Conservation (phyloP, 2,797 vertebrate species). For the Poecilia wingei region DNA sequence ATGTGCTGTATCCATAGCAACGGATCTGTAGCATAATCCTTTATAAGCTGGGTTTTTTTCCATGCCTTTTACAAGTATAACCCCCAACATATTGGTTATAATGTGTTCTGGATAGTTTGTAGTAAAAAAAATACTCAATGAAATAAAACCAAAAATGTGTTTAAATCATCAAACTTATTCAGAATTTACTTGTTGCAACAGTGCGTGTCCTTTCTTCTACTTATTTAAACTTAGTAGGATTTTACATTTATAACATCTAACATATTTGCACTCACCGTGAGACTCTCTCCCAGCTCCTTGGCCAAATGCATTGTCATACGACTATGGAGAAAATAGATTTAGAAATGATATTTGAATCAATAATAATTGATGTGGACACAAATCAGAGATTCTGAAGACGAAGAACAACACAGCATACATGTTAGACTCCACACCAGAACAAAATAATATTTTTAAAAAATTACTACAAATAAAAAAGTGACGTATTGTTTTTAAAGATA, state of each 20-base stretch:
- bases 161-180: neutral
- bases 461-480: neutral
- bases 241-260: neutral
- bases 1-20: slow-evolving; percentile 48
- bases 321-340: slow-evolving; percentile 80
- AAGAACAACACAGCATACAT: neutral
- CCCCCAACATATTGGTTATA: slow-evolving; percentile 2
- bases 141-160: neutral
- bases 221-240: neutral
- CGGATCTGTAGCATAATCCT: slow-evolving; percentile 65
- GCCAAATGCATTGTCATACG: slow-evolving; percentile 94
- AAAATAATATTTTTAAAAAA: neutral
- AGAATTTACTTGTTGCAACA: neutral
- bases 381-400: neutral
- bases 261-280: slow-evolving; percentile 87
- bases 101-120: slow-evolving; percentile 2
- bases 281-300: slow-evolving; percentile 96
- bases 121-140: neutral
- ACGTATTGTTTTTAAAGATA: neutral
- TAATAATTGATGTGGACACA: neutral
- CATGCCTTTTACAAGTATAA: slow-evolving; percentile 17
- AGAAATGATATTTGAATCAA: neutral
- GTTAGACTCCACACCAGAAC: neutral
- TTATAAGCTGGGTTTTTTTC: slow-evolving; percentile 63
- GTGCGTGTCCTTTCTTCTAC: neutral